These are phyloP conservation scores for Dicrurus megarhynchus DNA, from an alignment of 2,113 vertebrate genomes.

Conservation along the genomic window DNA sequence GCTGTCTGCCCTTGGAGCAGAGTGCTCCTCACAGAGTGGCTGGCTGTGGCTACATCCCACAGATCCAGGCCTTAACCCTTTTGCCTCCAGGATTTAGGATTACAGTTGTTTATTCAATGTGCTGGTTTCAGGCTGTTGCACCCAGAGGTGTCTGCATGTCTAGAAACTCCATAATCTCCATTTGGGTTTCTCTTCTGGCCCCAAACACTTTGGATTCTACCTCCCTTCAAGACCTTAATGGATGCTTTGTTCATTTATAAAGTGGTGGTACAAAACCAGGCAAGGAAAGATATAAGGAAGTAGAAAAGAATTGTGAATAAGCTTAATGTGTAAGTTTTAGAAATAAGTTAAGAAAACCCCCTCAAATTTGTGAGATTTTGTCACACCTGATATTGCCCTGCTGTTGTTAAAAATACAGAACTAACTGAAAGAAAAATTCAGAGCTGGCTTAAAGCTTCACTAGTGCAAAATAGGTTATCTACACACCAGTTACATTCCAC, in stretches of 20 bases:
- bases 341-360: background rate
- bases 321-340: background rate
- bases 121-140: background rate
- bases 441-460: background rate
- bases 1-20: background rate
- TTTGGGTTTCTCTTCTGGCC: background rate
- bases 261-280: background rate
- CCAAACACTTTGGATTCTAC: background rate
- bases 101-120: background rate
- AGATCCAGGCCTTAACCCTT: background rate
- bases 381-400: background rate
- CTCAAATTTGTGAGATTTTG: background rate
- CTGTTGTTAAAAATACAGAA: background rate
- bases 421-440: background rate
- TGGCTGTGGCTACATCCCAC: background rate
- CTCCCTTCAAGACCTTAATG: background rate
- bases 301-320: background rate
- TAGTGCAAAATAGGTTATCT: background rate
- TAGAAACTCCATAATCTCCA: background rate
- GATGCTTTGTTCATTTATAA: background rate
- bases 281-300: background rate
- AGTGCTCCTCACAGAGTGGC: background rate
- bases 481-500: background rate
- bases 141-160: background rate
- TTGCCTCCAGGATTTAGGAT: background rate